Conservation (phyloP, 2,797 vertebrate genomes). For the Todus mexicanus region DNA sequence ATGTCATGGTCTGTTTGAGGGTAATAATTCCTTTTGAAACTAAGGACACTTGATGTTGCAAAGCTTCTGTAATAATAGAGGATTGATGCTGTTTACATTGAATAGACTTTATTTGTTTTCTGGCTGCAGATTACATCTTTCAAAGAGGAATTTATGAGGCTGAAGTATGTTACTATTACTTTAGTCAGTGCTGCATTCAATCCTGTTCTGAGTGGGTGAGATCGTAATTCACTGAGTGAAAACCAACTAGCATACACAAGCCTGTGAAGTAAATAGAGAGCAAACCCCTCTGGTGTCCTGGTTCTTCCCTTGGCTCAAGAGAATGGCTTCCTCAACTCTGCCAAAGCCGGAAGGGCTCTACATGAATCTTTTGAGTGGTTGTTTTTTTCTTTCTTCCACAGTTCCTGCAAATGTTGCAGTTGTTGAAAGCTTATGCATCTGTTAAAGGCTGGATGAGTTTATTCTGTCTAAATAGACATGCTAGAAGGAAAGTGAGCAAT, state of each 20-base stretch:
- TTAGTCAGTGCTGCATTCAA: background rate
- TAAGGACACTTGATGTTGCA: background rate
- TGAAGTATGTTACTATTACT: background rate
- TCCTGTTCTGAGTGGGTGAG: background rate
- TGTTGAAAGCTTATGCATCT: background rate
- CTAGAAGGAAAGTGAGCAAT: background rate
- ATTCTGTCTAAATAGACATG: background rate
- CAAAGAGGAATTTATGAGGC: background rate
- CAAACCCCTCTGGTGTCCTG: rapidly evolving
- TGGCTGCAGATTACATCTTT: background rate
- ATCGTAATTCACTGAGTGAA: background rate
- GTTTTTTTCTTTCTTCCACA: rapidly evolving
- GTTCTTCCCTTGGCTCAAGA: rapidly evolving
- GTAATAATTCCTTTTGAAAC: background rate
- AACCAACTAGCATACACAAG: background rate
- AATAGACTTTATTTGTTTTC: background rate
- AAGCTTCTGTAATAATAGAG: background rate
- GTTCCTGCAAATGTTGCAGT: background rate
- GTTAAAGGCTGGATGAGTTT: background rate
- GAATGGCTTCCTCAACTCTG: background rate
- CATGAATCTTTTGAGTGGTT: background rate
- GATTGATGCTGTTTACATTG: background rate
- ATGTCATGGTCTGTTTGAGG: background rate
- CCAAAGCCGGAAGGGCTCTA: background rate
- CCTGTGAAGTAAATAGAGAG: background rate